Conservation (phyloP, 2,797 vertebrate genomes). For the Arnoldichthys spilopterus region DNA sequence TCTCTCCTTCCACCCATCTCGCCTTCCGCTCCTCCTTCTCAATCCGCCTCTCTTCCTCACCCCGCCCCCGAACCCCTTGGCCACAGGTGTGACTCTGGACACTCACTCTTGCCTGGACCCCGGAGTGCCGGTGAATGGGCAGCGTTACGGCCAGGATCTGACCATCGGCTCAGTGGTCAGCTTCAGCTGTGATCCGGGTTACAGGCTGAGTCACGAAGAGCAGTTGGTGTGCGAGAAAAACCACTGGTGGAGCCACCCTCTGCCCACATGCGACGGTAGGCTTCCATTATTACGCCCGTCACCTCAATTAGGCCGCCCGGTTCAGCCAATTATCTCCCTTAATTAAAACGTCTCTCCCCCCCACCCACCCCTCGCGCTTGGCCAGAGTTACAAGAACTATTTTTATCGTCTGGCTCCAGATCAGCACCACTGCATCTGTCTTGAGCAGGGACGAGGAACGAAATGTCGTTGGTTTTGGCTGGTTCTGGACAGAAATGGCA, state of each 20-base stretch:
- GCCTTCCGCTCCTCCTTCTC: neutral
- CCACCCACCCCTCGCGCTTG: neutral
- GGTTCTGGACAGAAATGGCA: neutral
- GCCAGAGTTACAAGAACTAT: neutral
- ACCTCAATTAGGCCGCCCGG: conserved; percentile 11
- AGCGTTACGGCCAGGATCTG: conserved; percentile 90
- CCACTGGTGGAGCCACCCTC: conserved; percentile 96
- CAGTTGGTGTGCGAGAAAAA: conserved; percentile 94
- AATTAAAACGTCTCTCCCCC: conserved; percentile 11
- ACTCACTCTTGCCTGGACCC: conserved; percentile 97
- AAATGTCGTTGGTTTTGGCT: neutral
- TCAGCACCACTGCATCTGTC: neutral
- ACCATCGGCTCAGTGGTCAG: conserved; percentile 94
- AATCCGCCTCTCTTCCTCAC: neutral
- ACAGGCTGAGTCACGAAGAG: conserved; percentile 92
- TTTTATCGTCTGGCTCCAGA: neutral
- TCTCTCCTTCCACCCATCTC: neutral
- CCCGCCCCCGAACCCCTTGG: too few species aligned
- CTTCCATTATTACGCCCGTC: conserved; percentile 5
- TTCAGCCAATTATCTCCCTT: conserved; percentile 8
- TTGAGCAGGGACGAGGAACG: neutral
- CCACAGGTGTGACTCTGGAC: conserved; percentile 91
- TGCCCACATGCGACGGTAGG: conserved; percentile 96
- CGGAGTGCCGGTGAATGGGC: conserved; percentile 94
- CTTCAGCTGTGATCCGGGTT: conserved; percentile 93